Conservation (phyloP, 2,113 vertebrate genomes). For the Thalassarche chlororhynchos region DNA sequence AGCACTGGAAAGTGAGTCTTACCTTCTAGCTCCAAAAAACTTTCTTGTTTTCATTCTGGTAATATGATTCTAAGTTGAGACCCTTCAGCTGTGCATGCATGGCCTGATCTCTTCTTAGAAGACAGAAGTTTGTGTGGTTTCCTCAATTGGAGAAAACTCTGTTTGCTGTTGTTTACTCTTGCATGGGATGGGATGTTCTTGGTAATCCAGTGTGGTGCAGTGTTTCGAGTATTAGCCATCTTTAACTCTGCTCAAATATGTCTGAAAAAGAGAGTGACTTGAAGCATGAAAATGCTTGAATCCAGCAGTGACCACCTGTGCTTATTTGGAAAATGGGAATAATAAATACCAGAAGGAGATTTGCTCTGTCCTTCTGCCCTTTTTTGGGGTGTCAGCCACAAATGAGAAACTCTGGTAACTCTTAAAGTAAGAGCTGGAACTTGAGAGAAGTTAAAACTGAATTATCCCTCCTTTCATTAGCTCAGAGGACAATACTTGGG, state of each 20-base stretch:
- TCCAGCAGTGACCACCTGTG: not conserved
- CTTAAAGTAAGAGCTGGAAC: not conserved
- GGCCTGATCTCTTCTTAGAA: not conserved
- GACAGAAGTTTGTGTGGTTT: not conserved
- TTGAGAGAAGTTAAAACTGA: not conserved
- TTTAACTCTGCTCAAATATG: not conserved
- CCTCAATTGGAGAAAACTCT: not conserved
- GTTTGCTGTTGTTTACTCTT: not conserved
- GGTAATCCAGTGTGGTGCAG: not conserved
- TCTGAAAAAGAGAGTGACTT: not conserved
- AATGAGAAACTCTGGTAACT: not conserved
- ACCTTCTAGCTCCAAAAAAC: not conserved
- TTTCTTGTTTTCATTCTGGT: not conserved
- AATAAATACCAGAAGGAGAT: not conserved
- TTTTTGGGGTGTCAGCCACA: not conserved
- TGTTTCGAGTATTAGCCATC: not conserved
- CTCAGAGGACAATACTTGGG: not conserved
- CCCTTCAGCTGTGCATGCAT: not conserved
- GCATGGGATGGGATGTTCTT: not conserved
- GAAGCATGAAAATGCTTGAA: not conserved
- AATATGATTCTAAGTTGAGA: not conserved
- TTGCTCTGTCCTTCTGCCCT: not conserved
- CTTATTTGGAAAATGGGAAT: not conserved
- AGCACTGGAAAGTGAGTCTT: not conserved
- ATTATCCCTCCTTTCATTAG: not conserved